Evolutionary conservation across 2,888 invertebrate species (phyloP), one percentile per base, ranked within the genome.

Genomic region (Rapana venosa): DNA sequence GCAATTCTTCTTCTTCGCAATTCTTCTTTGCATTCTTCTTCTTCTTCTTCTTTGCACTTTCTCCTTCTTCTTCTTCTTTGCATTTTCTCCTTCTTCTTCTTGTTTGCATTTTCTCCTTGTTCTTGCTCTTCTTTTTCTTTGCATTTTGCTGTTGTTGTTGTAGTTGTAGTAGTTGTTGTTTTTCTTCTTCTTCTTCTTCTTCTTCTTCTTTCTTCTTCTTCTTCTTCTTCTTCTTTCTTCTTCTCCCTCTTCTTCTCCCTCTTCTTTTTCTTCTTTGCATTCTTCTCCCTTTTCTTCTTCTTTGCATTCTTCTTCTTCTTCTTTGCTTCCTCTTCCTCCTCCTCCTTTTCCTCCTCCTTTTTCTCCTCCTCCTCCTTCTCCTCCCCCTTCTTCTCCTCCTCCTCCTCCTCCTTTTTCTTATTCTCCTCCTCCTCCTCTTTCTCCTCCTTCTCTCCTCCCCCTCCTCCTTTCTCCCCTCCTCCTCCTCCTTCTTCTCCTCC

Each of bases 191-290:
- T 66, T 66, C 66, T 66, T 66, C 66, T 66, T 66, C 66, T 66
- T 66, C 66, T 66, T 66, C 66, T 66, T 66, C 66, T 66, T 66
- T 66, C 66, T 66, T 66, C 66, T 66, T 66, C 66, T 66, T 66
- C 66, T 66, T 66, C 66, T 66, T 66, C 66, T 66, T 66, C 66
- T 66, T 26, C 26, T 66, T 26, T 13, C 13, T 66, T 13, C 13
- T 26, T 13, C 13, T 26, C 17, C 13, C 13, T 13, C 17, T 26
- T 66, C 13, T 26, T 13, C 13, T 26, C 26, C 26, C 13, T 66
- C 26, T 13, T 66, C 13, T 13, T 13, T 22, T 66, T 13, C 66
- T 17, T 66, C 66, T 13, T 66, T 66, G 1, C 26, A 2, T 22
- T 13, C 66, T 22, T 66, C 66, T 22, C 13, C 66, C 17, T 66